Conservation (phyloP, 2,113 vertebrate species). For the Cranoglanis bouderius region DNA sequence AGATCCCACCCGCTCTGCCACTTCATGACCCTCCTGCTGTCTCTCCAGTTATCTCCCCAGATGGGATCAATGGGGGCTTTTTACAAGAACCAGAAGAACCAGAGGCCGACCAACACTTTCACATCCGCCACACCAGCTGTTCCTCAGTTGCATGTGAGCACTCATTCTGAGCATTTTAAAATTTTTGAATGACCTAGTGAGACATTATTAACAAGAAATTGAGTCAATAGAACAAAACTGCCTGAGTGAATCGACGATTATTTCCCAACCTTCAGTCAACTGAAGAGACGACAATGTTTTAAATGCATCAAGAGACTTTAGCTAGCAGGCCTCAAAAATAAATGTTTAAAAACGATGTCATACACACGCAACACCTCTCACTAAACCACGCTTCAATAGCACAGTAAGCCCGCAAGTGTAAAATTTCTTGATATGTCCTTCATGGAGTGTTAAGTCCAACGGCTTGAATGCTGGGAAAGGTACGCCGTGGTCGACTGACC, state of each 20-base stretch:
- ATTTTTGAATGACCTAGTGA: neutral
- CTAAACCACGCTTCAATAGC: neutral
- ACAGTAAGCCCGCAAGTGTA: neutral
- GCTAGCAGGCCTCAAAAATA: neutral
- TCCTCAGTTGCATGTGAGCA: slow-evolving; percentile 81
- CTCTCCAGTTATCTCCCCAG: slow-evolving; percentile 57
- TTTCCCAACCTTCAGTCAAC: neutral
- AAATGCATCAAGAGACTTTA: neutral
- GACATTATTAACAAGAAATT: too few relatives aligned
- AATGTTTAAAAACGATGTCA: neutral
- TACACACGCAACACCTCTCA: neutral
- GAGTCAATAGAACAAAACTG: neutral
- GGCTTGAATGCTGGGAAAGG: neutral
- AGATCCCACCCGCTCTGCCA: slow-evolving; percentile 52
- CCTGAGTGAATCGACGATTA: neutral
- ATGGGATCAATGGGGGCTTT: slow-evolving; percentile 70
- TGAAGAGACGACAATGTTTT: neutral
- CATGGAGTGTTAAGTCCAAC: slow-evolving; percentile 1
- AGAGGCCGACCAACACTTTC: slow-evolving; percentile 77
- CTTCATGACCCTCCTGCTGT: neutral
- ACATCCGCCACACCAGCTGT: slow-evolving; percentile 76
- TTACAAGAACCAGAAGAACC: slow-evolving; percentile 78
- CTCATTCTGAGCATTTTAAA: neutral
- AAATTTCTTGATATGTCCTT: slow-evolving; percentile 20
- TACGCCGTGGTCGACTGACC: neutral